phyloP scores from a whole-genome alignment of 1,140 invertebrate species.

The Holotrichia oblita region DNA sequence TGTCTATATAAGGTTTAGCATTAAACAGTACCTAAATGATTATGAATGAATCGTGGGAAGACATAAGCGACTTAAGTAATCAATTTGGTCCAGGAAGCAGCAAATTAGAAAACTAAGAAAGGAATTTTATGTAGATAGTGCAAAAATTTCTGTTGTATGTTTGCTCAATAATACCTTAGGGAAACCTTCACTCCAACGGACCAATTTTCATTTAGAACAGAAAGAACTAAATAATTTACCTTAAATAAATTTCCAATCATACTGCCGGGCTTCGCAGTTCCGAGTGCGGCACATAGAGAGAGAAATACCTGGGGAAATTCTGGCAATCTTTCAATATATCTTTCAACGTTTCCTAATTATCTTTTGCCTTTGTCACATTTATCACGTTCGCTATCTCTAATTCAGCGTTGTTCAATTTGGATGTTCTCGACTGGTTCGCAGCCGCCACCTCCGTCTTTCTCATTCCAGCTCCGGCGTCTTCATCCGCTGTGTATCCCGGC shows the following conservation, averaged over 20 bases:
- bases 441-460: not conserved
- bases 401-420: conserved; percentile 41
- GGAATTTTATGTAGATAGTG: too few species aligned
- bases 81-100: too few species aligned
- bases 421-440: conserved; percentile 18
- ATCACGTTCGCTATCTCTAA: conserved; percentile 44
- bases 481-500: not conserved
- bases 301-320: conserved; percentile 40
- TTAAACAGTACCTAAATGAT: too few species aligned
- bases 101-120: too few species aligned
- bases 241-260: conserved; percentile 32
- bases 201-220: not conserved
- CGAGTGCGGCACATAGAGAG: not conserved
- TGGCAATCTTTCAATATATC: conserved; percentile 42
- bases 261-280: not conserved
- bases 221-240: conserved; percentile 22
- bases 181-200: not conserved
- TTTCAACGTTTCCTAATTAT: conserved; percentile 44
- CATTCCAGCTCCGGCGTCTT: not conserved
- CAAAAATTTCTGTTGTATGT: too few species aligned
- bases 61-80: too few species aligned
- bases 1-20: too few species aligned
- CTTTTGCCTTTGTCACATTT: conserved; percentile 43
- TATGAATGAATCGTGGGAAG: too few species aligned
- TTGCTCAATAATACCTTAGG: too few species aligned